Conservation (phyloP, 2,113 vertebrate genomes). For the Ciconia boyciana region DNA sequence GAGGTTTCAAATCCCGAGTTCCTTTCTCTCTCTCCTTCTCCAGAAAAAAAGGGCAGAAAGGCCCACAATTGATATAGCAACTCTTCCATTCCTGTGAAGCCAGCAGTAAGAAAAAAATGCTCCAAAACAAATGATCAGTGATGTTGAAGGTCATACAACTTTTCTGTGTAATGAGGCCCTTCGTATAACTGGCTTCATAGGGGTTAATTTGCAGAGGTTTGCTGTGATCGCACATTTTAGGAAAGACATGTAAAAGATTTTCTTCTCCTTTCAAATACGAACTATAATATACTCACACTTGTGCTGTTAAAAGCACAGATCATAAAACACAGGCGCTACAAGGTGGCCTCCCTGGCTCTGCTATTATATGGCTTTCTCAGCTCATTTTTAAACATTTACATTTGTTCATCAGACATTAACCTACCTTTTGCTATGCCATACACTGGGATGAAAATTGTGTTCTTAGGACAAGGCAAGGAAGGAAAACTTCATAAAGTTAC, state of each 20-base stretch:
- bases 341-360: background rate
- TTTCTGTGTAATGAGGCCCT: background rate
- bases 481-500: background rate
- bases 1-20: background rate
- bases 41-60: background rate
- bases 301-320: background rate
- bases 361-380: background rate
- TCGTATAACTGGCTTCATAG: background rate
- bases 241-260: background rate
- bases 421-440: background rate
- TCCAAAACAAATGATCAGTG: background rate
- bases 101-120: background rate
- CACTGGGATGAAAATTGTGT: background rate
- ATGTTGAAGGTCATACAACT: background rate
- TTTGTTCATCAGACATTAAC: constrained; percentile 16
- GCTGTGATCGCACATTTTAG: background rate
- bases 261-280: constrained; percentile 5
- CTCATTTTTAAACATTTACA: constrained; percentile 46
- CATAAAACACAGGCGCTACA: background rate
- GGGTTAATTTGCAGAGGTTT: background rate
- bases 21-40: background rate
- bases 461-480: background rate
- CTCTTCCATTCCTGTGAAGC: background rate
- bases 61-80: background rate
- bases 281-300: background rate